Conservation (phyloP, 2,888 invertebrate genomes). For the Conchocele bisecta region DNA sequence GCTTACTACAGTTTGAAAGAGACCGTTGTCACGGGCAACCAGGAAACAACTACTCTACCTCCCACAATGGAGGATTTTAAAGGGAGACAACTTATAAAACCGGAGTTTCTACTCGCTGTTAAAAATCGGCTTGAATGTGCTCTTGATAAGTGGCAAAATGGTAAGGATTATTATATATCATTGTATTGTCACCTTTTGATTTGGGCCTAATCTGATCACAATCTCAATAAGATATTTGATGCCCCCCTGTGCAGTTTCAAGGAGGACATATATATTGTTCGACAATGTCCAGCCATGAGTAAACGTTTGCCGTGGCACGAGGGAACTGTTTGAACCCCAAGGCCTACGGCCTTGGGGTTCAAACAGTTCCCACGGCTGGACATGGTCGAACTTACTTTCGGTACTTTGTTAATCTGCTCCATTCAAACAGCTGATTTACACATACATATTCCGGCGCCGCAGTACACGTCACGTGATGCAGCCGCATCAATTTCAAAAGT, state of each 20-base stretch:
- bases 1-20: conserved; percentile 68
- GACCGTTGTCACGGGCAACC: conserved; percentile 9
- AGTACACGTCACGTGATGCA: no score
- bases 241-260: neutral
- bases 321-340: no score
- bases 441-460: no score
- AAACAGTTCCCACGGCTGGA: no score
- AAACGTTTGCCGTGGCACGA: no score
- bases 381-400: no score
- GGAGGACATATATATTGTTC: no score
- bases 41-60: neutral
- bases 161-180: conserved; percentile 39
- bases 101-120: conserved; percentile 69
- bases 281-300: no score
- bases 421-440: no score
- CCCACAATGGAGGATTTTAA: neutral
- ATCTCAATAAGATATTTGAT: neutral
- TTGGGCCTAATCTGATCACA: neutral
- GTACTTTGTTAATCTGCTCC: no score
- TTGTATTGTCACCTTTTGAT: neutral
- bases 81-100: conserved; percentile 58
- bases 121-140: conserved; percentile 66
- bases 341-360: no score
- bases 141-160: conserved; percentile 69
- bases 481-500: no score